These are phyloP conservation scores for human DNA, from an alignment of 2,113 vertebrate genomes.

Conservation along the genomic window DNA sequence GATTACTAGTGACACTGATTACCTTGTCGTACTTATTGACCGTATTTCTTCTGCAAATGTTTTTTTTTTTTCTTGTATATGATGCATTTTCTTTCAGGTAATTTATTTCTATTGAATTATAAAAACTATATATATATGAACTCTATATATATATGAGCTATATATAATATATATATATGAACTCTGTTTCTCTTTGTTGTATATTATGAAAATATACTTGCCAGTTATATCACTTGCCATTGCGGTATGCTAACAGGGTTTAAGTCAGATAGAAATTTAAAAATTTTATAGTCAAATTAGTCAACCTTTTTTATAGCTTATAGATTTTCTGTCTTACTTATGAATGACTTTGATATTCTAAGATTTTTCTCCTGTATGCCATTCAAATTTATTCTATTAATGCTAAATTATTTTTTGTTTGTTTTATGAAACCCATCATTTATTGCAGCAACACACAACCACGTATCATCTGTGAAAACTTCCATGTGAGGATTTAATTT, in stretches of 20 bases:
- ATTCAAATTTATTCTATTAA: neutral
- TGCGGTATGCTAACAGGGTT: neutral
- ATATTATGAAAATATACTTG: neutral
- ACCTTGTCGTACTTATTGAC: neutral
- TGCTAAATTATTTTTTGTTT: neutral
- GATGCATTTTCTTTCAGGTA: neutral
- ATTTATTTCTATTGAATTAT: slow-evolving; percentile 42
- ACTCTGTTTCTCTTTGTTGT: neutral
- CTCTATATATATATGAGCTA: no score
- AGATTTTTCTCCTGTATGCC: neutral
- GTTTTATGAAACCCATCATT: neutral
- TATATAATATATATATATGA: neutral
- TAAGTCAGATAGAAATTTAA: neutral
- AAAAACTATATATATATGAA: neutral
- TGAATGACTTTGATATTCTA: neutral
- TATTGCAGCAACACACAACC: neutral
- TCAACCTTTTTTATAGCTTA: neutral
- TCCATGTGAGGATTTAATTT: slow-evolving; percentile 18
- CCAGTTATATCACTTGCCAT: neutral
- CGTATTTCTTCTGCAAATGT: neutral
- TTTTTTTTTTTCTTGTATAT: neutral
- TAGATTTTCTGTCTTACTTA: neutral
- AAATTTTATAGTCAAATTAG: neutral
- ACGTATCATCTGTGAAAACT: neutral
- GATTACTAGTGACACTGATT: neutral